Percentiles rank a stretch among this genome's conserved stretches.
phyloP scores from a whole-genome alignment of 2,888 invertebrate genomes.

The Clanis bilineata region DNA sequence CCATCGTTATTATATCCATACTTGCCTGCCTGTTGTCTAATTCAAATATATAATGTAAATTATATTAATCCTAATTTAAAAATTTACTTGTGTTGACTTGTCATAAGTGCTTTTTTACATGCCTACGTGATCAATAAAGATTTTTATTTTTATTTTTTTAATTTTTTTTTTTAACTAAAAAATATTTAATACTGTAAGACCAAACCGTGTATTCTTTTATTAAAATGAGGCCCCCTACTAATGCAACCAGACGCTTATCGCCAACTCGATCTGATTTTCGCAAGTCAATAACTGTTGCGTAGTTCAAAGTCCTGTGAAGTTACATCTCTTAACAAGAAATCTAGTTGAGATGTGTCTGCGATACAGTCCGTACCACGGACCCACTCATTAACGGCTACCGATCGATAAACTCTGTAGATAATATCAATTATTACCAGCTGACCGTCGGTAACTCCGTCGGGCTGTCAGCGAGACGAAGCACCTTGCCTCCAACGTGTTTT shows the following conservation, averaged over 20 bases:
- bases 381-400: conserved; percentile 18
- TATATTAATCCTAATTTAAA: too few relatives aligned
- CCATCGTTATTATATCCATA: too few relatives aligned
- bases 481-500: conserved; percentile 4
- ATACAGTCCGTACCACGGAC: conserved; percentile 1
- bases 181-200: too few relatives aligned
- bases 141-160: too few relatives aligned
- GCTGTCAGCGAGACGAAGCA: not conserved
- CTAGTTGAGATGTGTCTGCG: not conserved
- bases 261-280: conserved; percentile 3
- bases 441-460: not conserved
- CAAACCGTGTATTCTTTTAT: too few relatives aligned
- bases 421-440: conserved; percentile 19
- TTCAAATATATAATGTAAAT: too few relatives aligned
- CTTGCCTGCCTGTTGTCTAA: too few relatives aligned
- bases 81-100: too few relatives aligned
- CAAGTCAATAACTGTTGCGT: not conserved
- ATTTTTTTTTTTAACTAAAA: too few relatives aligned
- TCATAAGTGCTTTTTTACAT: too few relatives aligned
- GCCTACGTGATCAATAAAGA: too few relatives aligned
- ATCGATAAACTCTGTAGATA: conserved; percentile 17
- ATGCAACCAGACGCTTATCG: not conserved
- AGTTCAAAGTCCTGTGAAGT: conserved; percentile 2
- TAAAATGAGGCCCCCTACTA: not conserved
- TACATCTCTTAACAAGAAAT: conserved; percentile 6